Evolutionary conservation across 64 coral and sea anemone species (phyloP).

Genomic region (Montipora cactus): DNA sequence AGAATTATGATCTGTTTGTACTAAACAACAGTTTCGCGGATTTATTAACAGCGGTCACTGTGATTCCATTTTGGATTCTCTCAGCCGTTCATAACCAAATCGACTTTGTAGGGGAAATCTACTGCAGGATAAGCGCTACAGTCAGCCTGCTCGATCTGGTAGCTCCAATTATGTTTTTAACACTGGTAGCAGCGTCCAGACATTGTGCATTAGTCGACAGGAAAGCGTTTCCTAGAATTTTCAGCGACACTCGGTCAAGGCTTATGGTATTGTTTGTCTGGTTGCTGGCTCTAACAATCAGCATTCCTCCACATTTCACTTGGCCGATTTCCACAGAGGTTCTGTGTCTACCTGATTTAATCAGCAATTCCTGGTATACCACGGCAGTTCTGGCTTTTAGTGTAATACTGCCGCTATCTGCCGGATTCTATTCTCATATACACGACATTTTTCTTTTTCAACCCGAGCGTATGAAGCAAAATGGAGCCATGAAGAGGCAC

Average conservation of each 20-base stretch:
- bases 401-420: slow-evolving; percentile 51
- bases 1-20: slow-evolving; percentile 74
- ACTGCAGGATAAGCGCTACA: no score
- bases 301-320: slow-evolving; percentile 69
- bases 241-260: slow-evolving; percentile 39
- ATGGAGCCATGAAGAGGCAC: slow-evolving; percentile 32
- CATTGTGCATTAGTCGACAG: no score
- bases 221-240: slow-evolving; percentile 14
- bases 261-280: slow-evolving; percentile 68
- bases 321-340: slow-evolving; percentile 51
- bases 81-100: no score
- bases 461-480: slow-evolving; percentile 56
- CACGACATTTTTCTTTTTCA: slow-evolving; percentile 76
- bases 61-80: slow-evolving; percentile 73
- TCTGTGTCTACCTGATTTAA: slow-evolving; percentile 79
- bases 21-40: slow-evolving; percentile 74
- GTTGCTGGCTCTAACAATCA: slow-evolving; percentile 51
- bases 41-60: slow-evolving; percentile 62
- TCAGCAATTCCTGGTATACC: slow-evolving; percentile 77
- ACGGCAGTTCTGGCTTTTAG: slow-evolving; percentile 55
- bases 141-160: no score
- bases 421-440: slow-evolving; percentile 63
- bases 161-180: no score
- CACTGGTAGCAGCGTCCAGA: no score
- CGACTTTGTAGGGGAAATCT: no score